Evolutionary conservation across 1,140 invertebrate species (phyloP).

Genomic region (Phocides pigmalion): DNA sequence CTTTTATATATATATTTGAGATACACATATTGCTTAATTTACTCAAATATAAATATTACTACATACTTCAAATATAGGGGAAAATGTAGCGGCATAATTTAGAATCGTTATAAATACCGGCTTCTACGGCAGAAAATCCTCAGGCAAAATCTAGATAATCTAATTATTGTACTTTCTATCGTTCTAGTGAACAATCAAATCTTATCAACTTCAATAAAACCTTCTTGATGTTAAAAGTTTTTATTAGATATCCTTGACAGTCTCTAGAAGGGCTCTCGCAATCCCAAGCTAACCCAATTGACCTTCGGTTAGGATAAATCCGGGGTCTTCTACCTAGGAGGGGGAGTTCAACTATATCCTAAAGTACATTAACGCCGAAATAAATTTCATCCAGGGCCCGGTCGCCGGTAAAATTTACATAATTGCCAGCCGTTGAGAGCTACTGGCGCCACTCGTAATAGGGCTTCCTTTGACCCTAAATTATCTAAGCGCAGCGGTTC

Average conservation of each 20-base stretch:
- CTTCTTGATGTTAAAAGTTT: too few species aligned
- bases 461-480: conserved; percentile 15
- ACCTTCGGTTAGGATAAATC: neutral
- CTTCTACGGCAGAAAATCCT: too few species aligned
- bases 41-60: too few species aligned
- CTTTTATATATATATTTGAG: too few species aligned
- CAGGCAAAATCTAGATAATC: too few species aligned
- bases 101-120: too few species aligned
- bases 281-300: neutral
- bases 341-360: neutral
- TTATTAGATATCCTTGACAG: neutral
- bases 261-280: neutral
- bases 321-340: conserved; percentile 2
- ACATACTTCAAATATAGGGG: too few species aligned
- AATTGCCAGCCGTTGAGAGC: conserved; percentile 13
- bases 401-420: conserved; percentile 20
- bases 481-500: neutral
- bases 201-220: too few species aligned
- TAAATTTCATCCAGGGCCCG: conserved; percentile 18
- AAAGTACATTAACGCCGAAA: conserved; percentile 14
- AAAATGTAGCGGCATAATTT: too few species aligned
- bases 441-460: conserved; percentile 9
- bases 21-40: too few species aligned
- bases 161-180: too few species aligned
- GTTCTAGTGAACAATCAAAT: too few species aligned